Percentiles rank a stretch among this genome's conserved stretches.
These are phyloP conservation scores for Zosterops japonicus DNA, from an alignment of 2,113 vertebrate species.

Conservation along the genomic window DNA sequence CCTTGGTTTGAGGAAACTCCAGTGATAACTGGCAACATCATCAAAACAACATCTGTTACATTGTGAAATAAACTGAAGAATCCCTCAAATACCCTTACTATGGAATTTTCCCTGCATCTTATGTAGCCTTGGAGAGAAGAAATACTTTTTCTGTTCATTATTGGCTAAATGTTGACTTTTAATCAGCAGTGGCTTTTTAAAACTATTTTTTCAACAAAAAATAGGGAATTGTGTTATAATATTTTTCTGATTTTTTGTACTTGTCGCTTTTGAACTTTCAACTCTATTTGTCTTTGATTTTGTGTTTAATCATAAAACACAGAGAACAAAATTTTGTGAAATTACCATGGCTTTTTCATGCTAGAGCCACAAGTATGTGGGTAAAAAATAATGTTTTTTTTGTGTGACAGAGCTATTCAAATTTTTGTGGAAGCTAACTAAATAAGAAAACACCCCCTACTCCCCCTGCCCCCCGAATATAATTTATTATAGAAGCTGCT, in stretches of 20 bases:
- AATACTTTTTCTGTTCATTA: neutral
- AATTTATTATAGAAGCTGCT: neutral
- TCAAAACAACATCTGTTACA: neutral
- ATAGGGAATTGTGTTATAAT: neutral
- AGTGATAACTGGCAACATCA: neutral
- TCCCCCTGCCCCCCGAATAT: no score
- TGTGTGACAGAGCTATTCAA: neutral
- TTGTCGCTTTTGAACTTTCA: neutral
- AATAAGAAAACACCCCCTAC: neutral
- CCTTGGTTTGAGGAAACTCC: neutral
- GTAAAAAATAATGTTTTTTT: neutral
- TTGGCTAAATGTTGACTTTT: neutral
- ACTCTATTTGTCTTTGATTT: neutral
- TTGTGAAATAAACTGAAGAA: neutral
- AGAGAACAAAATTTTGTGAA: neutral
- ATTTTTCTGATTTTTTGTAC: neutral
- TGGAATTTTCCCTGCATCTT: neutral
- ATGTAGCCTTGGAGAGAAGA: neutral
- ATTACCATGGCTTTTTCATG: constrained; percentile 10
- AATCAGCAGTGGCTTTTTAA: neutral
- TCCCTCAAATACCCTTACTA: neutral
- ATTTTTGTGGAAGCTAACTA: neutral
- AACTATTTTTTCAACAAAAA: neutral
- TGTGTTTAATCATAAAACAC: neutral
- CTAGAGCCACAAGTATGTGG: neutral